Conservation (phyloP, 2,113 vertebrate species). For the Hemiscyllium ocellatum region DNA sequence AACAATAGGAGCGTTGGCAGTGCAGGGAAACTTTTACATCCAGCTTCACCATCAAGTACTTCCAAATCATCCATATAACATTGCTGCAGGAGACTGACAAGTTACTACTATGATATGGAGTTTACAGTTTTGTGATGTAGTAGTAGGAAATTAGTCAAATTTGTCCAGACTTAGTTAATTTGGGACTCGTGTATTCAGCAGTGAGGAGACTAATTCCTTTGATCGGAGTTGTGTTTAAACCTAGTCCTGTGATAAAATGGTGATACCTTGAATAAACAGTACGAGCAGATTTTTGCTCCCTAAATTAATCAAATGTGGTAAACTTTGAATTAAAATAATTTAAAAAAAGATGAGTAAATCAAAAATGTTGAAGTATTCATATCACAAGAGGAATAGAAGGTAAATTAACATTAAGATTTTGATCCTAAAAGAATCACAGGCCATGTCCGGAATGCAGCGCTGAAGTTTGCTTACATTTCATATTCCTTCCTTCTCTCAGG, state of each 20-base stretch:
- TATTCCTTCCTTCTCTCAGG: constrained; percentile 79
- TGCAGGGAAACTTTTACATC: background rate
- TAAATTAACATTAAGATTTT: background rate
- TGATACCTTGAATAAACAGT: background rate
- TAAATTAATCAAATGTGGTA: background rate
- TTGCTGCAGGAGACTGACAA: background rate
- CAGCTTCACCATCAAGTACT: background rate
- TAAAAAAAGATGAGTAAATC: background rate
- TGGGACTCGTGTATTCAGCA: background rate
- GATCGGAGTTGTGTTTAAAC: background rate
- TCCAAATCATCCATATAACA: background rate
- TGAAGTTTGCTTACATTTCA: constrained; percentile 69
- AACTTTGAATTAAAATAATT: background rate
- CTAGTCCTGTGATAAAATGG: background rate
- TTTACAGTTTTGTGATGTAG: constrained; percentile 21
- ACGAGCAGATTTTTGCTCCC: background rate
- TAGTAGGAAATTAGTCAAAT: background rate
- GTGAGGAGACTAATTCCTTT: constrained; percentile 15
- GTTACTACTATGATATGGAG: constrained; percentile 3
- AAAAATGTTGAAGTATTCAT: background rate
- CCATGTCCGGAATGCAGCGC: constrained; percentile 3
- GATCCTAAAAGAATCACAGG: background rate
- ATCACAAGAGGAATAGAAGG: background rate
- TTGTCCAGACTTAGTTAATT: background rate
- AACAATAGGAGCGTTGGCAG: background rate